Evolutionary conservation across 2,113 vertebrate genomes (phyloP), one percentile per base, ranked within the genome.

Genomic region (Anser cygnoides): DNA sequence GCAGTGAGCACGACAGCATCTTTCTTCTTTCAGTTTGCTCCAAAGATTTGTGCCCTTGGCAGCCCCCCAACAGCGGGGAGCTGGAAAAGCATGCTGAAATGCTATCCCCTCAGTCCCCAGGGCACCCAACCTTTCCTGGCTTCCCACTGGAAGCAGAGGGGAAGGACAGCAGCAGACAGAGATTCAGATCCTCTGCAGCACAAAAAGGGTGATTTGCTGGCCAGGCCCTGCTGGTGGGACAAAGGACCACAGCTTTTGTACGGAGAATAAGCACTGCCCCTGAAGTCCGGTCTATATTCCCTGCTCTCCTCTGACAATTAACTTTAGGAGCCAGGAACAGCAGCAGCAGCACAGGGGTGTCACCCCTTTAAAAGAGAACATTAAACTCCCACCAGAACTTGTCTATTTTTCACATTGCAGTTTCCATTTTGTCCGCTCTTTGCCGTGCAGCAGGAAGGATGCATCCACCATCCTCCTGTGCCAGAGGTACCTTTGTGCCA

Each of bases 361-460:
- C 52, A 14, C 52, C 39, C 37, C 29, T 4, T n/a, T 86, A 70
- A n/a, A 80, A 37, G 12, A 46, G 37, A 17, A 25, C 31, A 10
- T 44, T 72, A 31, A 26, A 8, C 44, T 61, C 31, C 17, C 68
- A 21, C 29, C 31, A 11, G 14, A 78, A 58, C 5, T 18, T 25
- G 28, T 31, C 58, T 7, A 5, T 0, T 14, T 39, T 67, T 15
- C 22, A 4, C 3, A 26, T 13, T 0, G 0, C 14, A 17, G 11
- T 20, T 86, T 82, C 49, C 37, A 28, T 68, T 65, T 39, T 50
- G 7, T 7, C 50, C 18, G 5, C 13, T 65, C 23, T 44, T 25
- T 70, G 62, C 57, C 4, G 3, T 2, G 11, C 2, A 17, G 33
- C 22, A 52, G 31, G 29, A 84, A 67, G 66, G 89, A 57, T 13